Conservation (phyloP, 2,888 invertebrate genomes). For the Callyntrura guangdongensis region DNA sequence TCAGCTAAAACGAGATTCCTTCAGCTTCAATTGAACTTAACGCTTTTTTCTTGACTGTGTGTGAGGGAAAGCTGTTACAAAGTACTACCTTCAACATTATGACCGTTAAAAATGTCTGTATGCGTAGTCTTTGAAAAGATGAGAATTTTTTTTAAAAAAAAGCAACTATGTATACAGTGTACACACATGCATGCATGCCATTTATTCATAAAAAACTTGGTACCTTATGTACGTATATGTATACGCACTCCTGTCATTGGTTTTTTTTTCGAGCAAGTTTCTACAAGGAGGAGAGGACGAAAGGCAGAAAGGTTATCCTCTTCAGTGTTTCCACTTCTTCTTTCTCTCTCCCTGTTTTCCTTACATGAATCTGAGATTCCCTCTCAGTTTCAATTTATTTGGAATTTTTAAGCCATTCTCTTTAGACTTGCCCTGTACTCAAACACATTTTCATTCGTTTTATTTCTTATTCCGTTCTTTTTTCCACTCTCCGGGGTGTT, state of each 20-base stretch:
- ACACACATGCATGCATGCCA: conserved; percentile 11
- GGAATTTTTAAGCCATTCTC: conserved; percentile 75
- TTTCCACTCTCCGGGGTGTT: conserved; percentile 77
- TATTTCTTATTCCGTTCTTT: conserved; percentile 69
- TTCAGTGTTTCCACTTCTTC: conserved; percentile 15
- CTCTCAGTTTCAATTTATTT: conserved; percentile 79
- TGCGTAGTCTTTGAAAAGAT: not conserved
- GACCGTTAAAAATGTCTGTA: conserved; percentile 39
- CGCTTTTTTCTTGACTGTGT: conserved; percentile 13
- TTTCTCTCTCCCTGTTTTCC: conserved; percentile 26
- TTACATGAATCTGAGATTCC: conserved; percentile 75
- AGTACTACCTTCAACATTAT: conserved; percentile 27
- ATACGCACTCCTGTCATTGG: conserved; percentile 57
- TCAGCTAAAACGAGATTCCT: not conserved
- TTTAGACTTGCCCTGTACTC: conserved; percentile 56
- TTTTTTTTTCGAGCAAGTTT: conserved; percentile 31
- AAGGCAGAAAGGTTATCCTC: conserved; percentile 8
- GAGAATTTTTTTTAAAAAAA: conserved; percentile 25
- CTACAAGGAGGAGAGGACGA: not conserved
- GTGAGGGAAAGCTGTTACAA: conserved; percentile 7
- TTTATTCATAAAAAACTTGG: conserved; percentile 37
- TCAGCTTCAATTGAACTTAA: conserved; percentile 48
- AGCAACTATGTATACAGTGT: not conserved
- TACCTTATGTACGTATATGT: not conserved
- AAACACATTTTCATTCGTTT: conserved; percentile 77